phyloP scores from a whole-genome alignment of 1,140 invertebrate genomes.

The Orchestia grillus region DNA sequence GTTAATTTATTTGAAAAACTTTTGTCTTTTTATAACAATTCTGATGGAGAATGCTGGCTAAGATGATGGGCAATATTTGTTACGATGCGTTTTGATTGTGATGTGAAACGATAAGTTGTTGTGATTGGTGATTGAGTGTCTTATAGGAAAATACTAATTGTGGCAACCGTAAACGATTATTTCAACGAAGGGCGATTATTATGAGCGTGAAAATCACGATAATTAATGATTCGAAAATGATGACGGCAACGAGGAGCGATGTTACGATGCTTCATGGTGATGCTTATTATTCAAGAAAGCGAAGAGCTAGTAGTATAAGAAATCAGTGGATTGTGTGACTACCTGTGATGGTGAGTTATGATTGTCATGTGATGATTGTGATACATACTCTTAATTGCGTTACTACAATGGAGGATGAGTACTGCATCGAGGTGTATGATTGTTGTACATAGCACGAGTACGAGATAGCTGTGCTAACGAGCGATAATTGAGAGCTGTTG shows the following conservation, averaged over 20 bases:
- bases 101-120: background rate
- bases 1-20: too few relatives aligned
- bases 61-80: background rate
- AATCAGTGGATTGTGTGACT: background rate
- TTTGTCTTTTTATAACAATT: too few relatives aligned
- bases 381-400: too few relatives aligned
- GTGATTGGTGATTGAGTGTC: background rate
- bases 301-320: background rate
- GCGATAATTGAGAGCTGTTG: too few relatives aligned
- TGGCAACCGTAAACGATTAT: background rate
- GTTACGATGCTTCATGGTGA: background rate
- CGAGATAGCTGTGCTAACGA: background rate
- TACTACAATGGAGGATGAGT: background rate
- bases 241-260: too few relatives aligned
- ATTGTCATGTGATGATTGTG: background rate
- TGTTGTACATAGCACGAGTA: background rate
- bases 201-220: background rate
- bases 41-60: background rate
- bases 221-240: too few relatives aligned
- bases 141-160: background rate
- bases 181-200: background rate
- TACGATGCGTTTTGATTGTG: background rate
- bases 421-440: background rate
- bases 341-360: background rate
- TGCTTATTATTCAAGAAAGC: too few relatives aligned